phyloP scores from a whole-genome alignment of 2,113 vertebrate genomes.

The Eira barbara region DNA sequence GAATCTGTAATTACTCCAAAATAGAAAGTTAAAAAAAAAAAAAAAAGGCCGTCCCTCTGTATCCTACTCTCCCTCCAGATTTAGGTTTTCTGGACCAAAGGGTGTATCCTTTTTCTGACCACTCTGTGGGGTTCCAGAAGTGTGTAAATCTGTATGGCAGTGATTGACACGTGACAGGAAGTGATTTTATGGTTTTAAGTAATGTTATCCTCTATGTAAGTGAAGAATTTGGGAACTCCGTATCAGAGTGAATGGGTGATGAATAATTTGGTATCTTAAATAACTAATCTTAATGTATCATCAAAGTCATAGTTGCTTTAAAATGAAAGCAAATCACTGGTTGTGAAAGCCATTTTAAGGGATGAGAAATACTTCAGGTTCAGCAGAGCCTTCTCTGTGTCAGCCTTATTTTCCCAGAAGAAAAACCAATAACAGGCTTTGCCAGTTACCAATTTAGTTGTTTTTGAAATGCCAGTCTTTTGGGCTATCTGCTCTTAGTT shows the following conservation, averaged over 20 bases:
- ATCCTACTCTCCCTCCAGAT: neutral
- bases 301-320: conserved; percentile 23
- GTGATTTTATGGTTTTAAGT: conserved; percentile 13
- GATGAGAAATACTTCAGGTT: neutral
- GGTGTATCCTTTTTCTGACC: neutral
- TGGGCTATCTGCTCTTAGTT: neutral
- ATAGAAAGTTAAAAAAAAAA: neutral
- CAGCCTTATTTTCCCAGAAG: conserved; percentile 40
- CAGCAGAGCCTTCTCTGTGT: conserved; percentile 15
- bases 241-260: conserved; percentile 10
- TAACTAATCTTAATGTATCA: conserved; percentile 28
- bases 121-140: neutral
- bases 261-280: conserved; percentile 23
- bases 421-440: neutral
- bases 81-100: neutral
- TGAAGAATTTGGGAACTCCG: neutral
- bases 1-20: neutral
- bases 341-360: conserved; percentile 2
- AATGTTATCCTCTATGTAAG: conserved; percentile 8
- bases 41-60: neutral
- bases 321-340: conserved; percentile 36
- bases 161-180: neutral
- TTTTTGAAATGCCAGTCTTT: conserved; percentile 41
- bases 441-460: neutral
- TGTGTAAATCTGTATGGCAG: conserved; percentile 15